These are phyloP conservation scores for Mystacides longicornis DNA, from an alignment of 2,888 invertebrate genomes.

Conservation along the genomic window DNA sequence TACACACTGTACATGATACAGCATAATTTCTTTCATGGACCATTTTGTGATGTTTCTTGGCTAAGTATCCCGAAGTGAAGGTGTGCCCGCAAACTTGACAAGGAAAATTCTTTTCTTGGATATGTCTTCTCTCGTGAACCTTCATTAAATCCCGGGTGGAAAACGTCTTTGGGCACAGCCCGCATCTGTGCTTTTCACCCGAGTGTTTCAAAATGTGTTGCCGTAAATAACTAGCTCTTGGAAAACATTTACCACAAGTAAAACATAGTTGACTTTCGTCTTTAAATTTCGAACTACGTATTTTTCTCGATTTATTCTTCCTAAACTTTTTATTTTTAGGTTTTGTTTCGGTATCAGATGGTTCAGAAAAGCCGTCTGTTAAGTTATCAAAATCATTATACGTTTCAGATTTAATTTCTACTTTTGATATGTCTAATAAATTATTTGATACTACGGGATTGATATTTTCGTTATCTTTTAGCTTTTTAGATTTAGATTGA, in stretches of 20 bases:
- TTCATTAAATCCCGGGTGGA: constrained; percentile 10
- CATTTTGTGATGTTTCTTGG: constrained; percentile 10
- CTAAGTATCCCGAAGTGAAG: constrained; percentile 10
- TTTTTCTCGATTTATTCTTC: constrained; percentile 5
- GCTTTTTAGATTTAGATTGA: neutral
- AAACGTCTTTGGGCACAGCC: constrained; percentile 12
- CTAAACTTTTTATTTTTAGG: neutral
- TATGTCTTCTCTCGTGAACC: constrained; percentile 11
- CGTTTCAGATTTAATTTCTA: neutral
- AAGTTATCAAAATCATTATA: neutral
- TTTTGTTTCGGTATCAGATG: neutral
- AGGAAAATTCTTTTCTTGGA: constrained; percentile 7
- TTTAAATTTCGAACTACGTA: constrained; percentile 10
- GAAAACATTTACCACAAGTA: constrained; percentile 12
- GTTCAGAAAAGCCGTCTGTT: neutral
- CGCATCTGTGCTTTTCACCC: constrained; percentile 11
- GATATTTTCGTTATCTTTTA: neutral
- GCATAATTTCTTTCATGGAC: constrained; percentile 12
- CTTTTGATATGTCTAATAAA: neutral
- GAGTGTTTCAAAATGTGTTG: constrained; percentile 13
- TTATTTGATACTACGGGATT: neutral
- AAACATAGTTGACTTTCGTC: constrained; percentile 15
- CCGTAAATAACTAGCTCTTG: constrained; percentile 5
- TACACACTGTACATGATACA: constrained; percentile 12
- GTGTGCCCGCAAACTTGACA: constrained; percentile 14